A percentile compares a stretch with the other conserved stretches of the same genome.
Conservation (phyloP, 2,888 invertebrate species). For the Sinohyriopsis cumingii region DNA sequence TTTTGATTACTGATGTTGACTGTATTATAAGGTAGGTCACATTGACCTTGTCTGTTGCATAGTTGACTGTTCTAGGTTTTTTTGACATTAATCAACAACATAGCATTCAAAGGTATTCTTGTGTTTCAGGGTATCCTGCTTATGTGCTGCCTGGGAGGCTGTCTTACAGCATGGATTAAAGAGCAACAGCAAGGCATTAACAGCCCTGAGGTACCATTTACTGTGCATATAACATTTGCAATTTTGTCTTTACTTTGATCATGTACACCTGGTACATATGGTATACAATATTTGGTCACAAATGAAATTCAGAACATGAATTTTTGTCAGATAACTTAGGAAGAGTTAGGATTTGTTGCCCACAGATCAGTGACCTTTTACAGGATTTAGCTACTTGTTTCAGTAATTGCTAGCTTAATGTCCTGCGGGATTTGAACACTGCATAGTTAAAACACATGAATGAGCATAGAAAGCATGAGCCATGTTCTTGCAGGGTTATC, state of each 20-base stretch:
- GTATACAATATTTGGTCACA: too few species aligned
- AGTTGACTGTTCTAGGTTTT: too few species aligned
- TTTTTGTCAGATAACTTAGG: not conserved
- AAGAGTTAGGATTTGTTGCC: not conserved
- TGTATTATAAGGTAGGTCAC: too few species aligned
- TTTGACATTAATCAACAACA: not conserved
- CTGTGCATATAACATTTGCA: not conserved
- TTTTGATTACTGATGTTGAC: too few species aligned
- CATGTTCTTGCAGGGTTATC: too few species aligned
- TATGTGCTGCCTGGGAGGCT: slow-evolving; percentile 81
- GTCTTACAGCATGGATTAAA: slow-evolving; percentile 85
- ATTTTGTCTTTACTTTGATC: not conserved
- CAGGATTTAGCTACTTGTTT: too few species aligned
- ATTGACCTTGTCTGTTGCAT: too few species aligned
- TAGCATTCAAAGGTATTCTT: not conserved
- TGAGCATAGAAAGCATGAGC: too few species aligned
- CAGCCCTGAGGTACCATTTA: slow-evolving; percentile 68
- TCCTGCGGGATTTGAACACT: too few species aligned
- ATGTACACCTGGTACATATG: too few species aligned
- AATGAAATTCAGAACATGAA: not conserved
- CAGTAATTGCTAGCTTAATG: too few species aligned
- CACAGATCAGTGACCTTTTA: not conserved
- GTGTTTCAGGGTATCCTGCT: slow-evolving; percentile 65
- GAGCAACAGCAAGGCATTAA: slow-evolving; percentile 73
- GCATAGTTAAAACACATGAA: not conserved